Percentiles rank a stretch among this genome's conserved stretches.
phyloP scores from a whole-genome alignment of 2,888 invertebrate genomes.

The Hanleya hanleyi region DNA sequence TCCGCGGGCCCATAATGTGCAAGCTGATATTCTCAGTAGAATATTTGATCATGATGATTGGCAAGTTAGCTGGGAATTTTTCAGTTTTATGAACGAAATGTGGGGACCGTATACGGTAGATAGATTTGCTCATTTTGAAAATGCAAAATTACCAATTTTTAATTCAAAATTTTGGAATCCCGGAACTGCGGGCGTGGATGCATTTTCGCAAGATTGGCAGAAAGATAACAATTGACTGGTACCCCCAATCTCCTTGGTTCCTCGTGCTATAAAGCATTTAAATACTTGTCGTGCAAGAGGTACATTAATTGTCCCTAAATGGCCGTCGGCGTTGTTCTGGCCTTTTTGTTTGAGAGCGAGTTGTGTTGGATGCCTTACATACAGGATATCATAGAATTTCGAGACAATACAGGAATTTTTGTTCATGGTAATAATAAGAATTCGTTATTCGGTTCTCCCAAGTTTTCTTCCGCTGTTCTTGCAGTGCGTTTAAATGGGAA shows the following conservation, averaged over 20 bases:
- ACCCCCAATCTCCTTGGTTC: slow-evolving; percentile 5
- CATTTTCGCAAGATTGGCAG: slow-evolving; percentile 13
- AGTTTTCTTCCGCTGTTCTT: no score
- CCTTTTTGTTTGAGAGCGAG: no score
- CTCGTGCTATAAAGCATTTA: background rate
- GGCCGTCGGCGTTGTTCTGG: no score
- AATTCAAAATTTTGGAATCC: slow-evolving; percentile 13
- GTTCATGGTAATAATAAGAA: no score
- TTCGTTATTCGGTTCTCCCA: no score
- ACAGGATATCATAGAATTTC: no score
- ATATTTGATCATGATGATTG: slow-evolving; percentile 17
- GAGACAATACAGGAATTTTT: no score
- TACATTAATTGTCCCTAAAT: no score
- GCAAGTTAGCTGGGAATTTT: background rate
- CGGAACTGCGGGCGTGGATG: slow-evolving; percentile 9
- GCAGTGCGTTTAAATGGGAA: no score
- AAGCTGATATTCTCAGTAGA: slow-evolving; percentile 13
- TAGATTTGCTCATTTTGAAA: slow-evolving; percentile 17
- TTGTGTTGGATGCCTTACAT: no score
- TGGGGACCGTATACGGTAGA: slow-evolving; percentile 17
- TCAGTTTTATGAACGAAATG: background rate
- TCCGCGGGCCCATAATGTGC: slow-evolving; percentile 3
- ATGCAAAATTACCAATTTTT: slow-evolving; percentile 10
- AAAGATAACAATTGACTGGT: slow-evolving; percentile 17
- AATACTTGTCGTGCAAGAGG: background rate